Conservation (phyloP, 2,888 invertebrate species). For the Acheta domesticus region DNA sequence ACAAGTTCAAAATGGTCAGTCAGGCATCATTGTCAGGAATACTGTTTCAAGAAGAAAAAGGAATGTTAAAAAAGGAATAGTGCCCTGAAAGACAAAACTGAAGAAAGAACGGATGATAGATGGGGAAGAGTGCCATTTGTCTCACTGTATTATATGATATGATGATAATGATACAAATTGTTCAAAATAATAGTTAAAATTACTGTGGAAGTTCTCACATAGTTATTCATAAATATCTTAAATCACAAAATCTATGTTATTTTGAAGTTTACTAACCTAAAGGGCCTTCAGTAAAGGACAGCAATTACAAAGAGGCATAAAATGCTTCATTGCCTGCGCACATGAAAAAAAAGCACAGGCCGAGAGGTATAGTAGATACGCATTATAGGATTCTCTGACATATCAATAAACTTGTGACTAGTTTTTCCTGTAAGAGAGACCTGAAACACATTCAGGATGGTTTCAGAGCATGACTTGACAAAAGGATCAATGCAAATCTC, state of each 20-base stretch:
- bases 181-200: no score
- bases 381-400: conserved; percentile 89
- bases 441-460: conserved; percentile 46
- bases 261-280: conserved; percentile 57
- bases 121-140: no score
- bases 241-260: not conserved
- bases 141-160: no score
- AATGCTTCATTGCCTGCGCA: conserved; percentile 97
- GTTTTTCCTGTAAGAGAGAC: conserved; percentile 77
- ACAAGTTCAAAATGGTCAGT: no score
- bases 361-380: conserved; percentile 89
- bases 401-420: conserved; percentile 89
- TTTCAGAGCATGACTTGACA: not conserved
- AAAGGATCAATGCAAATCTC: not conserved
- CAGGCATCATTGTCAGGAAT: no score
- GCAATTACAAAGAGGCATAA: conserved; percentile 86
- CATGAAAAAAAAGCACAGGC: conserved; percentile 85
- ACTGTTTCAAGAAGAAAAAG: no score
- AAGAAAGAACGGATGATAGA: no score
- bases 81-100: no score
- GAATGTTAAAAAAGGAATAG: no score
- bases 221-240: not conserved
- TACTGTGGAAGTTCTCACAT: not conserved
- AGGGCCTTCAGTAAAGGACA: conserved; percentile 88
- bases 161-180: no score